These are phyloP conservation scores for Eretmochelys imbricata DNA, from an alignment of 2,113 vertebrate species.

Conservation along the genomic window DNA sequence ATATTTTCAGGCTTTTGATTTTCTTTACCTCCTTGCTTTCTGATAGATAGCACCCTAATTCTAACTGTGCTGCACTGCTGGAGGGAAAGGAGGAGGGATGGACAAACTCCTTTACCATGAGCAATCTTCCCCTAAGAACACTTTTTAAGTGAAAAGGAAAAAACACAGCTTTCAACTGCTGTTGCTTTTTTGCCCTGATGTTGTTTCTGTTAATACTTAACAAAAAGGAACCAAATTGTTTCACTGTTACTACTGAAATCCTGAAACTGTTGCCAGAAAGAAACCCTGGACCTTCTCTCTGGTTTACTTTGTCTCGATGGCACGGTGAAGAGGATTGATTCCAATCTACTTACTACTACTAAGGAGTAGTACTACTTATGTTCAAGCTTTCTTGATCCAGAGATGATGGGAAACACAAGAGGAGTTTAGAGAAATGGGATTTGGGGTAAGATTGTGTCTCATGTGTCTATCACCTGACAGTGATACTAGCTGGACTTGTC, in stretches of 20 bases:
- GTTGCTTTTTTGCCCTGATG: not conserved
- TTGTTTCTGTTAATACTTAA: not conserved
- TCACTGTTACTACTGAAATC: not conserved
- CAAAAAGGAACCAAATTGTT: not conserved
- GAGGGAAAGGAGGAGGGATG: not conserved
- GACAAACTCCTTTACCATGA: not conserved
- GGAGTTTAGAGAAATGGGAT: not conserved
- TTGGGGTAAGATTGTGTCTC: not conserved
- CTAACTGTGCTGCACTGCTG: not conserved
- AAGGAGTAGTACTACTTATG: not conserved
- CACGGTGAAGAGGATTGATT: not conserved
- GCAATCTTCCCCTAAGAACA: not conserved
- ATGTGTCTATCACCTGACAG: not conserved
- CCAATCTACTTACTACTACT: not conserved
- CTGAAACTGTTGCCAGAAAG: not conserved
- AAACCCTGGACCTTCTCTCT: not conserved
- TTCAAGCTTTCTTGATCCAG: not conserved
- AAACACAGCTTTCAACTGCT: not conserved
- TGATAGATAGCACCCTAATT: not conserved
- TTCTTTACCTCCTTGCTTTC: not conserved
- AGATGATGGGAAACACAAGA: not conserved
- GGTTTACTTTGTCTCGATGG: not conserved
- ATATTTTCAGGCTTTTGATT: not conserved
- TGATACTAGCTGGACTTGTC: not conserved
- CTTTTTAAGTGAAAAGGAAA: not conserved